Evolutionary conservation across 2,797 vertebrate species (phyloP).

Genomic region (Masticophis lateralis): DNA sequence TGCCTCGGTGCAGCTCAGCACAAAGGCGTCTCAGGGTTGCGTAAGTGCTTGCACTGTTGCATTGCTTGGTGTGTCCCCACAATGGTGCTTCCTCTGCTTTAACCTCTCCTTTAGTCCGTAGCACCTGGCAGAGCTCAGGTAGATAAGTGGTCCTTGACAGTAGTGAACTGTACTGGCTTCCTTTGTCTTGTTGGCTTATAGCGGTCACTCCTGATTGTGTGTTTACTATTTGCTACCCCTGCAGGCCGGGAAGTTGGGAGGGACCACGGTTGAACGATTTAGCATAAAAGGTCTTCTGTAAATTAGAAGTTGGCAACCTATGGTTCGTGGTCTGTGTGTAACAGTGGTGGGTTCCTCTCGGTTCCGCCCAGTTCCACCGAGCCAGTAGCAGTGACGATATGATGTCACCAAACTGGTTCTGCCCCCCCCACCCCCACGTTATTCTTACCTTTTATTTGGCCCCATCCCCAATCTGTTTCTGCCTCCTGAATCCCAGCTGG

Average conservation of each 20-base stretch:
- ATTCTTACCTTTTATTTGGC: too few species aligned
- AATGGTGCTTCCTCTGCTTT: constrained; percentile 29
- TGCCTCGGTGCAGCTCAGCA: constrained; percentile 69
- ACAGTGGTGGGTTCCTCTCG: neutral
- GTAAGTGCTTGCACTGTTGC: constrained; percentile 74
- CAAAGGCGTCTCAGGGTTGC: constrained; percentile 62
- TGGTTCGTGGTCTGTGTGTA: fast-evolving
- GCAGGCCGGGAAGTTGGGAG: neutral
- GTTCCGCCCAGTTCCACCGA: too few species aligned
- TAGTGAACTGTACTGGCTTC: constrained; percentile 34
- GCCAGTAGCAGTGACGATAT: too few species aligned
- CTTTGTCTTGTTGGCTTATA: neutral
- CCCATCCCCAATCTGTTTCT: too few species aligned
- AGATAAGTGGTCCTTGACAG: neutral
- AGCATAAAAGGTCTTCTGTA: neutral
- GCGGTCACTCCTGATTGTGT: neutral
- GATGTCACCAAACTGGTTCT: too few species aligned
- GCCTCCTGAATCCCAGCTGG: too few species aligned
- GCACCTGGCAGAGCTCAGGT: neutral
- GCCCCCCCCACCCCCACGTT: too few species aligned
- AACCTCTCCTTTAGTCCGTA: neutral
- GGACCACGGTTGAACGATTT: neutral
- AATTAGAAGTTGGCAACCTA: neutral
- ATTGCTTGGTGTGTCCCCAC: constrained; percentile 23
- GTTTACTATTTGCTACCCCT: fast-evolving